Percentiles rank a stretch among this genome's conserved stretches.
These are phyloP conservation scores for Lasioglossum figueresi DNA, from an alignment of 2,888 invertebrate genomes.

Conservation along the genomic window DNA sequence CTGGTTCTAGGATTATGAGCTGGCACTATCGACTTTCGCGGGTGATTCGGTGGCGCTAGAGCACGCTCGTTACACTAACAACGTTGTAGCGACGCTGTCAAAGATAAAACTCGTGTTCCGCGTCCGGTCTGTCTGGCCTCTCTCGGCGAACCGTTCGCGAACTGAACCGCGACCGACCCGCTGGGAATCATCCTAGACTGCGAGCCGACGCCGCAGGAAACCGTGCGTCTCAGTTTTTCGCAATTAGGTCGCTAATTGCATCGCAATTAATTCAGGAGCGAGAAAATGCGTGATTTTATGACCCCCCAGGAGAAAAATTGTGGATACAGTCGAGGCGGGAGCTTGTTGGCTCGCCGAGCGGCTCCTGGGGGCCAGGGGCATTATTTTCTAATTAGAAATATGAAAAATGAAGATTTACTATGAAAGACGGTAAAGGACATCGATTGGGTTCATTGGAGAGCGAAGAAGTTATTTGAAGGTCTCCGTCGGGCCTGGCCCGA, in stretches of 20 bases:
- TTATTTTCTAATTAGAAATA: no score
- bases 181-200: conserved; percentile 3
- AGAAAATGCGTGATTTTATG: not conserved
- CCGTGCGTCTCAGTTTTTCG: not conserved
- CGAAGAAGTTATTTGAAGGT: no score
- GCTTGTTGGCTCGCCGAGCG: not conserved
- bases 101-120: conserved; percentile 28
- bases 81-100: conserved; percentile 14
- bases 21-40: not conserved
- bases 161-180: conserved; percentile 16
- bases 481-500: no score
- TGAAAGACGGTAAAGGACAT: not conserved
- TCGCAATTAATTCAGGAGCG: not conserved
- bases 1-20: no score
- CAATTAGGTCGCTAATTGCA: conserved; percentile 6
- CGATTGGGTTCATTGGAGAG: not conserved
- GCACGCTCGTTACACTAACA: not conserved
- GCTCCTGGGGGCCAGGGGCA: not conserved
- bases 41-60: not conserved
- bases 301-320: conserved; percentile 9
- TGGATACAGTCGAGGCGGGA: conserved; percentile 10
- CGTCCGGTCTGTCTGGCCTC: conserved; percentile 6
- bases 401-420: no score
- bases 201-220: not conserved
- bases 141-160: conserved; percentile 2